phyloP scores from a whole-genome alignment of 1,140 invertebrate species.

The Drosophila pachea region DNA sequence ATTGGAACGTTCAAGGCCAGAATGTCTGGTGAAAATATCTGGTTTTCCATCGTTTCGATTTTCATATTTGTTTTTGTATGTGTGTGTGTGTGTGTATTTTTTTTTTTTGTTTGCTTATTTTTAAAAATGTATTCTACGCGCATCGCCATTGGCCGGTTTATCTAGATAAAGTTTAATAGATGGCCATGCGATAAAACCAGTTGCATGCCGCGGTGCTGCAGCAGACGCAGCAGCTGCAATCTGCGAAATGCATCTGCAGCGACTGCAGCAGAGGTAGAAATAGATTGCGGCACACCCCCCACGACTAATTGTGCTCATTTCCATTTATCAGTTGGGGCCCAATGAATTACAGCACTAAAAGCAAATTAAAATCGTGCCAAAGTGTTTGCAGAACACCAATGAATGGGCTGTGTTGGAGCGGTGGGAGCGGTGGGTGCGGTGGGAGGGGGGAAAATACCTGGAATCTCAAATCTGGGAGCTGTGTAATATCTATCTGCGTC shows the following conservation, averaged over 20 bases:
- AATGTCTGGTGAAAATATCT: constrained; percentile 19
- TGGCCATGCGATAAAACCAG: constrained; percentile 34
- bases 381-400: constrained; percentile 44
- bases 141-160: constrained; percentile 33
- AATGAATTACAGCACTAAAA: constrained; percentile 62
- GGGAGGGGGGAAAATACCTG: background rate
- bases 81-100: too few relatives aligned
- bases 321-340: constrained; percentile 61
- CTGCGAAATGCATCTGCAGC: constrained; percentile 4
- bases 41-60: constrained; percentile 15
- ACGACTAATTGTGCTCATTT: constrained; percentile 72
- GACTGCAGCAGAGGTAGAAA: background rate
- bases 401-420: constrained; percentile 2
- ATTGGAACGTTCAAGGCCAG: background rate
- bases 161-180: constrained; percentile 32
- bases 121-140: constrained; percentile 19
- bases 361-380: constrained; percentile 74
- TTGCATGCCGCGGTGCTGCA: too few relatives aligned
- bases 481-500: background rate
- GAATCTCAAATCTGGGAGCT: background rate
- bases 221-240: background rate
- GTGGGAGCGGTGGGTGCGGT: background rate
- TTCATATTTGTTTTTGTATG: constrained; percentile 15
- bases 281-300: constrained; percentile 54
- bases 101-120: too few relatives aligned